Percentiles rank a stretch among this genome's conserved stretches.
Conservation (phyloP, 1,140 invertebrate genomes). For the Ridgeia piscesae region DNA sequence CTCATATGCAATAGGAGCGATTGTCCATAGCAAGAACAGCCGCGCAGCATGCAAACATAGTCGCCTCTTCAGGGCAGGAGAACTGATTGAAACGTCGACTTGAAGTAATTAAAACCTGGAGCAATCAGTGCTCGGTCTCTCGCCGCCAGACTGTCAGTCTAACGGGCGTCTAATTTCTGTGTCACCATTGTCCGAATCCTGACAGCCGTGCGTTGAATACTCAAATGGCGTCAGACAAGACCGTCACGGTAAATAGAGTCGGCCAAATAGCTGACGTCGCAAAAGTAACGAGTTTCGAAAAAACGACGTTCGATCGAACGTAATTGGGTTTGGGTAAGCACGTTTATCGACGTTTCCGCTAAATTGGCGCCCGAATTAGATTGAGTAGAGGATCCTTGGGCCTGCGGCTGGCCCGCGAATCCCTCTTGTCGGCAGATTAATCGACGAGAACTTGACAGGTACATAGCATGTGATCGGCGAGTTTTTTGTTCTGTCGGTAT, state of each 20-base stretch:
- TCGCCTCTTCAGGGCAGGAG: neutral
- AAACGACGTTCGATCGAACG: neutral
- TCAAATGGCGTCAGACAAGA: neutral
- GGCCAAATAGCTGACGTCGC: neutral
- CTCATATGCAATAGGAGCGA: too few species aligned
- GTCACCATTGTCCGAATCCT: neutral
- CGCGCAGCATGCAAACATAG: too few species aligned
- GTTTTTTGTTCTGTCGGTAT: neutral
- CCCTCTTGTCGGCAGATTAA: neutral
- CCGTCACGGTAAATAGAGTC: neutral
- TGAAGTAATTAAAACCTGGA: neutral
- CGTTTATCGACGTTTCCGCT: neutral
- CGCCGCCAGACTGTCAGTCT: neutral
- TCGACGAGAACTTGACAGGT: neutral
- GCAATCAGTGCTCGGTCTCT: neutral
- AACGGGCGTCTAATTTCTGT: neutral
- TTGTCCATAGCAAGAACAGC: too few species aligned
- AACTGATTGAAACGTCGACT: neutral
- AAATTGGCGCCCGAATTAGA: constrained; percentile 4
- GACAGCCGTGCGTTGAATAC: neutral
- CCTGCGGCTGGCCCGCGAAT: neutral
- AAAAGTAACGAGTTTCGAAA: neutral
- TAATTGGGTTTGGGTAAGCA: neutral
- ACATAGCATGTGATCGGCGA: neutral
- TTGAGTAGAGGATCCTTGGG: neutral